Conservation (phyloP, 2,888 invertebrate genomes). For the Cephonodes hylas region DNA sequence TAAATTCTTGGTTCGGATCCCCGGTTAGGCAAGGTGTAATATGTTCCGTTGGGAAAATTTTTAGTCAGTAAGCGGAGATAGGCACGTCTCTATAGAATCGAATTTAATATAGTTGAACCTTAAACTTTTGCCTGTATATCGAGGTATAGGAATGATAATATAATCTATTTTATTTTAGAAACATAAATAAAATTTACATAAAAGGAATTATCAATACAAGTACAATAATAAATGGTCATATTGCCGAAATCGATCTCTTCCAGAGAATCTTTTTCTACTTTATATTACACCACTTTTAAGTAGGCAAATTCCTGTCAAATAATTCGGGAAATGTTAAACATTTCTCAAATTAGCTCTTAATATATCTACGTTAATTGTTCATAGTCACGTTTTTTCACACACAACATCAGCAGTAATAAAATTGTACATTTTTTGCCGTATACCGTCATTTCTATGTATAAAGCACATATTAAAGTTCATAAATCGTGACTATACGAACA, state of each 20-base stretch:
- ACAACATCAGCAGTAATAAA: not conserved
- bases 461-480: not conserved
- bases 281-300: not conserved
- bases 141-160: too few relatives aligned
- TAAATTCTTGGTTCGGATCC: too few relatives aligned
- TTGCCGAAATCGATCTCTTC: not conserved
- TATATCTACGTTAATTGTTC: constrained; percentile 3
- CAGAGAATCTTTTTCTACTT: too few relatives aligned
- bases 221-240: not conserved
- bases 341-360: not conserved
- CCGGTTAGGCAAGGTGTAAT: too few relatives aligned
- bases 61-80: too few relatives aligned
- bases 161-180: too few relatives aligned
- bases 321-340: not conserved
- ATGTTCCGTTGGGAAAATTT: too few relatives aligned
- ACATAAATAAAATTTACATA: too few relatives aligned
- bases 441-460: constrained; percentile 14
- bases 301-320: not conserved
- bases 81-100: too few relatives aligned
- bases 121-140: too few relatives aligned
- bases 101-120: too few relatives aligned
- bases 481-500: constrained; percentile 10
- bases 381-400: constrained; percentile 2
- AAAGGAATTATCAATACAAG: too few relatives aligned
- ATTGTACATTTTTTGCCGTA: constrained; percentile 1